These are phyloP conservation scores for Drosophila silvestris DNA, from an alignment of 2,888 invertebrate genomes.

Conservation along the genomic window DNA sequence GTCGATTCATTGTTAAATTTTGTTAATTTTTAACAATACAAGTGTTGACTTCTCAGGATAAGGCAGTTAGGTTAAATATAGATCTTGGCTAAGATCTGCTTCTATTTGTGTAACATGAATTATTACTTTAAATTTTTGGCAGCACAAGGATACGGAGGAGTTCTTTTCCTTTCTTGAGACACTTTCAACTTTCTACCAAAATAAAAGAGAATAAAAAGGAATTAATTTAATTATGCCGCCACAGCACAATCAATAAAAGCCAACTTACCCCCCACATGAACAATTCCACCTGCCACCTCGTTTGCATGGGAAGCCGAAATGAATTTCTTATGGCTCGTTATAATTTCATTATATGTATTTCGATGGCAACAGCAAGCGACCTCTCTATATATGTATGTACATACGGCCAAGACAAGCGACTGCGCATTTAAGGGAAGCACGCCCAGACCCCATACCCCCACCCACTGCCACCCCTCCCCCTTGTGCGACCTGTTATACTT, in stretches of 20 bases:
- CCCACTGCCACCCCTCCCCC: neutral
- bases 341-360: constrained; percentile 76
- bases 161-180: constrained; percentile 4
- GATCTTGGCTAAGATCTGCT: neutral
- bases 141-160: neutral
- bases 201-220: constrained; percentile 7
- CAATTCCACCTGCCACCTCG: neutral
- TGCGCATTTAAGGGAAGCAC: constrained; percentile 82
- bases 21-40: neutral
- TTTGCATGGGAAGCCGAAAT: constrained; percentile 45
- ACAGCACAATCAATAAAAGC: constrained; percentile 62
- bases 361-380: constrained; percentile 42
- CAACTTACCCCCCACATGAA: neutral
- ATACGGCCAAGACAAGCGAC: constrained; percentile 70
- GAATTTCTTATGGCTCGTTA: constrained; percentile 79
- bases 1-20: neutral
- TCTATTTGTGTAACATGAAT: neutral
- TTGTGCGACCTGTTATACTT: constrained; percentile 35
- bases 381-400: constrained; percentile 21
- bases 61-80: neutral
- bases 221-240: constrained; percentile 65
- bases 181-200: constrained; percentile 19
- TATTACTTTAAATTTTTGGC: neutral
- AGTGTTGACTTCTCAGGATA: neutral
- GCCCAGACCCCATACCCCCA: constrained; percentile 24